Percentiles rank a stretch among this genome's conserved stretches.
Conservation (phyloP, 2,888 invertebrate genomes). For the Epirrhoe tristata region DNA sequence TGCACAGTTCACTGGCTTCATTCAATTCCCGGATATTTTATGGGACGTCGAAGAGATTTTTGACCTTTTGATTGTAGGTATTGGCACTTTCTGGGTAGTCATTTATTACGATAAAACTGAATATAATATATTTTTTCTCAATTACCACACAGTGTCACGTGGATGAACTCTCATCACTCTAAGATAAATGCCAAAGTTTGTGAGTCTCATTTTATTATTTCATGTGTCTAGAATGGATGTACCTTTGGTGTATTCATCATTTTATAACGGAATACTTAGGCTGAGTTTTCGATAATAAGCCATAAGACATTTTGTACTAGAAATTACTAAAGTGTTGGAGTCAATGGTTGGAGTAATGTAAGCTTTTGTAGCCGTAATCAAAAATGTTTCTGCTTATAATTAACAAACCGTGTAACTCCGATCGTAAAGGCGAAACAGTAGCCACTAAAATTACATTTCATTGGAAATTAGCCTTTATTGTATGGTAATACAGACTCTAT, state of each 20-base stretch:
- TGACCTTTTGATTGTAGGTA: neutral
- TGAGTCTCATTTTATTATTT: too few species aligned
- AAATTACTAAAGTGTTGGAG: neutral
- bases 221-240: too few species aligned
- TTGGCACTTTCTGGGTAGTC: too few species aligned
- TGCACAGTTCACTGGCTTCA: slow-evolving; percentile 72
- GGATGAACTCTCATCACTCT: too few species aligned
- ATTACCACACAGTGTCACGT: too few species aligned
- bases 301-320: neutral
- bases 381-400: slow-evolving; percentile 20
- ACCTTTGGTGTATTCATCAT: too few species aligned
- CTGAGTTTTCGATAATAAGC: neutral
- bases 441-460: neutral
- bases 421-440: slow-evolving; percentile 22
- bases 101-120: too few species aligned
- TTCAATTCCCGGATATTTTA: slow-evolving; percentile 7
- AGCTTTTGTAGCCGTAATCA: slow-evolving; percentile 12
- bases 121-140: too few species aligned
- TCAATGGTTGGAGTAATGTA: neutral
- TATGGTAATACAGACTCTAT: neutral
- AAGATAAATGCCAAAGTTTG: too few species aligned
- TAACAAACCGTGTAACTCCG: slow-evolving; percentile 25
- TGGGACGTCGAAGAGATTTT: neutral
- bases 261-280: too few species aligned
- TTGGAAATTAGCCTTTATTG: slow-evolving; percentile 6